Evolutionary conservation across 1,140 invertebrate genomes (phyloP), one percentile per base, ranked within the genome.

Genomic region (Armadillidium nasatum): DNA sequence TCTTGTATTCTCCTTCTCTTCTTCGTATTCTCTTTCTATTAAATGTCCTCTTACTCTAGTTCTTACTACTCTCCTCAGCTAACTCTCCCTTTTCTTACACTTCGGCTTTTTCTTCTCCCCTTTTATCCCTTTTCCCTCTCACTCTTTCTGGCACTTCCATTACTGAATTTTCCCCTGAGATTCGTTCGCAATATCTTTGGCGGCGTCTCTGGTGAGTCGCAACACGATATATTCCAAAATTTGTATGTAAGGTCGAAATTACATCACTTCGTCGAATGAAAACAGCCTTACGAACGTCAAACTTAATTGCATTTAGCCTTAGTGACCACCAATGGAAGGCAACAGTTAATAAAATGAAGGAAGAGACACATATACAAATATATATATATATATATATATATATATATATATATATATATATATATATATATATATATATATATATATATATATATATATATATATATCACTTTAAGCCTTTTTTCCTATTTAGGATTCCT

Each of bases 281-380:
- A 60, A 60, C 50, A 60, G 50, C 50, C 50, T 60, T 60, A 60
- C 50, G 50, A 60, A 19, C 50, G 50, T 60, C 50, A 60, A 60
- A 60, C 50, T 60, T 60, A 60, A 60, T 60, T 60, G 50, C 50
- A 60, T 60, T 60, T 60, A 19, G 50, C 50, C 19, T 60, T 60
- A 60, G 11, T 60, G 50, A 60, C 50, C 50, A 60, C 50, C 50
- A 60, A 60, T 60, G 33, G 33, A 33, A 33, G 33, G 33, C 33
- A 33, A 33, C 33, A 33, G 33, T 33, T 33, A 33, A 33, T 33
- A 33, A 33, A 33, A 33, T 33, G 33, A 33, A 33, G 33, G 33
- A 33, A 33, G 33, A 1, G 33, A 33, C 33, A 33, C 33, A 33
- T 6, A 33, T 33, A 33, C 33, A 33, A 33, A 33, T 33, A 33